These are phyloP conservation scores for Lutraria rhynchaena DNA, from an alignment of 1,140 invertebrate species.

Conservation along the genomic window DNA sequence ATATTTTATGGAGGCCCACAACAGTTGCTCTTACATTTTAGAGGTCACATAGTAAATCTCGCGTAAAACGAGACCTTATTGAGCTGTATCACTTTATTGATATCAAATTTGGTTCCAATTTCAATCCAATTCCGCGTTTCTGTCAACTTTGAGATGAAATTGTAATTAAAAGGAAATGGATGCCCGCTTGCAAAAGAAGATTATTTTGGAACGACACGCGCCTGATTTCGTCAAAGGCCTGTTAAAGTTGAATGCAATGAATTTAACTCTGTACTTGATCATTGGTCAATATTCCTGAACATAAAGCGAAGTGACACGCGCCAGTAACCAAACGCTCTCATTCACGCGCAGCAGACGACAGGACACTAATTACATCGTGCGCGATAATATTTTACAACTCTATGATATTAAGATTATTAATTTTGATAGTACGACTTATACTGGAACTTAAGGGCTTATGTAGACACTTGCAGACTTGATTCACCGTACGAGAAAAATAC, in stretches of 20 bases:
- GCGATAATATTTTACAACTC: conserved; percentile 10
- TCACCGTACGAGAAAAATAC: too few species aligned
- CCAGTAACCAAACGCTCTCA: conserved; percentile 1
- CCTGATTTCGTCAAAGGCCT: conserved; percentile 2
- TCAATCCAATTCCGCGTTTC: conserved; percentile 5
- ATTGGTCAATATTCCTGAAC: conserved; percentile 31
- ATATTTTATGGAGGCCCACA: background rate
- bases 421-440: background rate
- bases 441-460: too few species aligned
- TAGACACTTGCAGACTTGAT: too few species aligned
- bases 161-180: conserved; percentile 51
- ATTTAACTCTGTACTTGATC: conserved; percentile 10
- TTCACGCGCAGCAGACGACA: background rate
- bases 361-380: conserved; percentile 28
- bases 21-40: conserved; percentile 9
- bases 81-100: conserved; percentile 31
- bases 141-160: conserved; percentile 33
- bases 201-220: conserved; percentile 3
- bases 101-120: conserved; percentile 45
- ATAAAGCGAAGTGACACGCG: conserved; percentile 24
- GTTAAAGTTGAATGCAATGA: conserved; percentile 20
- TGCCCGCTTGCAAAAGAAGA: conserved; percentile 16
- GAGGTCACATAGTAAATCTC: conserved; percentile 30
- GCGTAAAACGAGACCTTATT: background rate
- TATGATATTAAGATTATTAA: background rate